These are phyloP conservation scores for Drosophila sturtevanti DNA, from an alignment of 1,140 invertebrate genomes.

Conservation along the genomic window DNA sequence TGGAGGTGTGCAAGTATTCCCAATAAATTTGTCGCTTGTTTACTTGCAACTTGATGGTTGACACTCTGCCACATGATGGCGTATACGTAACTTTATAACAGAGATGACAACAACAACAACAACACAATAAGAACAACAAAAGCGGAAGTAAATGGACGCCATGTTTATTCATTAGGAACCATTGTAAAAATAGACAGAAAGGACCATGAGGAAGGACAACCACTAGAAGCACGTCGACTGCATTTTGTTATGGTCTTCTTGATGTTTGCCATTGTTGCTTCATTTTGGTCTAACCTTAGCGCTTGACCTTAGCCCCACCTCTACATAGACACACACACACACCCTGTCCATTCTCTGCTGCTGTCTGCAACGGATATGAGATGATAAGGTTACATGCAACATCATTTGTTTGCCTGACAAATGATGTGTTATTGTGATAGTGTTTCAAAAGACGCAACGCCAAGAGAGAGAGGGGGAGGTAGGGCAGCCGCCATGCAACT, in stretches of 20 bases:
- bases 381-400: slow-evolving; percentile 81
- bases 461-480: not conserved
- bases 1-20: slow-evolving; percentile 25
- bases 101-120: too few relatives aligned
- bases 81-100: slow-evolving; percentile 66
- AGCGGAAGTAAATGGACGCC: slow-evolving; percentile 66
- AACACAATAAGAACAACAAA: not conserved
- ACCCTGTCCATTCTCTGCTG: not conserved
- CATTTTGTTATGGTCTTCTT: slow-evolving; percentile 26
- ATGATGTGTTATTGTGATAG: slow-evolving; percentile 79
- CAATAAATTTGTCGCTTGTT: slow-evolving; percentile 77
- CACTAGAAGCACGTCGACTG: slow-evolving; percentile 38
- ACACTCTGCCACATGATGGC: slow-evolving; percentile 37
- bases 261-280: slow-evolving; percentile 32
- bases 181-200: slow-evolving; percentile 50
- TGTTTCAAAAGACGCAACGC: slow-evolving; percentile 40
- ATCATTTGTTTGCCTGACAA: slow-evolving; percentile 80
- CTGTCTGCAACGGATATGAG: slow-evolving; percentile 75
- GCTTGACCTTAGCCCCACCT: slow-evolving; percentile 60
- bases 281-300: slow-evolving; percentile 47
- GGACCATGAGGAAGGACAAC: slow-evolving; percentile 17
- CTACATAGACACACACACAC: not conserved
- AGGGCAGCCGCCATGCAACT: slow-evolving; percentile 59
- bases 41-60: slow-evolving; percentile 32
- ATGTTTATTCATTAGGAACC: slow-evolving; percentile 77